These are phyloP conservation scores for Nebria salina DNA, from an alignment of 2,888 invertebrate genomes.

Conservation along the genomic window DNA sequence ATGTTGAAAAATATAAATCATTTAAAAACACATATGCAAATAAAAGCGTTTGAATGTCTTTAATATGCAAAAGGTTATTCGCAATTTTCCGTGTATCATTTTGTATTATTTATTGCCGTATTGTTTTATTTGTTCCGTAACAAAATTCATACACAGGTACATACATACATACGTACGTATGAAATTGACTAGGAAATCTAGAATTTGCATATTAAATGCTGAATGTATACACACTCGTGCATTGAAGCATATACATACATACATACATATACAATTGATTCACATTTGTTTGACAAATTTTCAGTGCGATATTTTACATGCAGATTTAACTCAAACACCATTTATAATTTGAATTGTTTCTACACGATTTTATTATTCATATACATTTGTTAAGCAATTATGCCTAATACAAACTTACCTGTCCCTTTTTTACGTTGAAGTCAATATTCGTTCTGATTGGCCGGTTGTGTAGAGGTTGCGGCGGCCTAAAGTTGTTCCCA, in stretches of 20 bases:
- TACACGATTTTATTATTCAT: background rate
- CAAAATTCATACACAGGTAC: conserved; percentile 17
- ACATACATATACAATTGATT: conserved; percentile 16
- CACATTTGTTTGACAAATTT: conserved; percentile 29
- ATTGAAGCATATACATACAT: background rate
- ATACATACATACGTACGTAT: conserved; percentile 3
- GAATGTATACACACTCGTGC: conserved; percentile 13
- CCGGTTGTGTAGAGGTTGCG: conserved; percentile 91
- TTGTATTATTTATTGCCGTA: conserved; percentile 43
- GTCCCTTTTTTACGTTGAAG: conserved; percentile 83
- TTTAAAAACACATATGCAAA: too few relatives aligned
- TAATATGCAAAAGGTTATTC: too few relatives aligned
- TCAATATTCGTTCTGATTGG: conserved; percentile 97
- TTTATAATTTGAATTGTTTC: background rate
- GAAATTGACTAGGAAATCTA: conserved; percentile 27
- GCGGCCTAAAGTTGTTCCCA: conserved; percentile 94
- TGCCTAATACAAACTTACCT: conserved; percentile 52
- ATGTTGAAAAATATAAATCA: conserved; percentile 13
- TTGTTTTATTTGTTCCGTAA: background rate
- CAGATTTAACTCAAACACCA: background rate
- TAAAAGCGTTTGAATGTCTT: too few relatives aligned
- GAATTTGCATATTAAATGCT: conserved; percentile 33
- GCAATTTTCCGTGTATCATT: too few relatives aligned
- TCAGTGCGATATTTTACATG: background rate
- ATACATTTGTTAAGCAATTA: conserved; percentile 3